A percentile compares a stretch with the other conserved stretches of the same genome.
These are phyloP conservation scores for Erpetoichthys calabaricus DNA, from an alignment of 2,797 vertebrate species.

Conservation along the genomic window DNA sequence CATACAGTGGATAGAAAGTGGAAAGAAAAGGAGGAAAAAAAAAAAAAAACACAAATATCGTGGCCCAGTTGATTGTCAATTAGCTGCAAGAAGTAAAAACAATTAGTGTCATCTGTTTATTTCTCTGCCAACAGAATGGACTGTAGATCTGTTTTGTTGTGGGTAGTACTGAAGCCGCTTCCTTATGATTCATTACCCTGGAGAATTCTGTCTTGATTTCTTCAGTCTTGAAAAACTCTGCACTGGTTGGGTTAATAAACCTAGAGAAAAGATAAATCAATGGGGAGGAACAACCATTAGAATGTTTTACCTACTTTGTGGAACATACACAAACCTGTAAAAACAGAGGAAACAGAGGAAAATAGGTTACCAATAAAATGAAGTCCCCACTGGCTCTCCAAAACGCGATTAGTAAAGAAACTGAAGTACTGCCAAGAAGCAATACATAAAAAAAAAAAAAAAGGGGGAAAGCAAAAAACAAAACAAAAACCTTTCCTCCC, in stretches of 20 bases:
- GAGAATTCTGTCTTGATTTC: conserved; percentile 85
- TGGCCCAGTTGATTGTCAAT: neutral
- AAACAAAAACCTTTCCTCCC: neutral
- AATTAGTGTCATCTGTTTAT: conserved; percentile 62
- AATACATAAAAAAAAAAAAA: conserved; percentile 25
- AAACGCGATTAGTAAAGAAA: conserved; percentile 28
- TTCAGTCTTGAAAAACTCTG: conserved; percentile 89
- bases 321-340: conserved; percentile 63
- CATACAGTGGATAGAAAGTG: too few species aligned
- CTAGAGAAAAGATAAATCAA: conserved; percentile 99
- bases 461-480: conserved; percentile 12
- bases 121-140: conserved; percentile 77
- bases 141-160: conserved; percentile 50
- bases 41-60: too few species aligned
- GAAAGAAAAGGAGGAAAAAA: too few species aligned
- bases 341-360: conserved; percentile 63
- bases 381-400: conserved; percentile 5
- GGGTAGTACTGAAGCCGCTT: conserved; percentile 74
- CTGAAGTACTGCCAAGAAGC: conserved; percentile 35
- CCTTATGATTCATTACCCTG: conserved; percentile 98
- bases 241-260: conserved; percentile 96
- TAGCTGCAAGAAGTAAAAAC: conserved; percentile 66
- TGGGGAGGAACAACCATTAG: conserved; percentile 97
- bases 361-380: conserved; percentile 16
- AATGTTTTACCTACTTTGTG: conserved; percentile 53